A percentile compares a stretch with the other conserved stretches of the same genome.
Conservation (phyloP, 2,113 vertebrate species). For the Semnornis frantzii region DNA sequence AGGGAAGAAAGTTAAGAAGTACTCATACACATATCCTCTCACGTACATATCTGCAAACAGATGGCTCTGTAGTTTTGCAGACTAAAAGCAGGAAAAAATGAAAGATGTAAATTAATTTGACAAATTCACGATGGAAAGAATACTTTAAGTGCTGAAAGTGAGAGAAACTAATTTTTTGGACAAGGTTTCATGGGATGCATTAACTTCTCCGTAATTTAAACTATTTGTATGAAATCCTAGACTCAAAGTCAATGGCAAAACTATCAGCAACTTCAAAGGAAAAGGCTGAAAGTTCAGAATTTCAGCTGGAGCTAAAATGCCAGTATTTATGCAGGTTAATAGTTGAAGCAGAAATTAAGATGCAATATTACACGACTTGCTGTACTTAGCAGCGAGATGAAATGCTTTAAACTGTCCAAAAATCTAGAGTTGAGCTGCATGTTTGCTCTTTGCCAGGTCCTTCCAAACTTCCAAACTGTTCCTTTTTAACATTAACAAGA, state of each 20-base stretch:
- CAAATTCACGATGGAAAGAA: background rate
- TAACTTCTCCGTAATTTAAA: background rate
- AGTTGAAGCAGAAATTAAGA: background rate
- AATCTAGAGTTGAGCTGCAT: background rate
- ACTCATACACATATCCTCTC: background rate
- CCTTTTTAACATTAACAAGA: background rate
- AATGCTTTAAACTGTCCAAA: background rate
- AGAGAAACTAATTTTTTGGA: background rate
- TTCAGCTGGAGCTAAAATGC: background rate
- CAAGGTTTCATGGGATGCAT: background rate
- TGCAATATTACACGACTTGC: background rate
- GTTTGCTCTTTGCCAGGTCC: background rate
- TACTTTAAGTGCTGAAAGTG: background rate
- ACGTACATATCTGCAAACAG: background rate
- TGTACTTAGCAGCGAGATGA: background rate
- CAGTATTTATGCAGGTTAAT: background rate
- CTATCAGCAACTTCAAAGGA: conserved; percentile 28
- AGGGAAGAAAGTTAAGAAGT: background rate
- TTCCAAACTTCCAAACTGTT: background rate
- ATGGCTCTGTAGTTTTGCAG: background rate
- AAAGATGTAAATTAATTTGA: background rate
- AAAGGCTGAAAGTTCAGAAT: conserved; percentile 29
- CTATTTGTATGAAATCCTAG: conserved; percentile 21
- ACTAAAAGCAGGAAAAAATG: background rate
- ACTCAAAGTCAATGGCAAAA: conserved; percentile 6